These are phyloP conservation scores for Syngnathus rostellatus DNA, from an alignment of 2,797 vertebrate genomes.

Conservation along the genomic window DNA sequence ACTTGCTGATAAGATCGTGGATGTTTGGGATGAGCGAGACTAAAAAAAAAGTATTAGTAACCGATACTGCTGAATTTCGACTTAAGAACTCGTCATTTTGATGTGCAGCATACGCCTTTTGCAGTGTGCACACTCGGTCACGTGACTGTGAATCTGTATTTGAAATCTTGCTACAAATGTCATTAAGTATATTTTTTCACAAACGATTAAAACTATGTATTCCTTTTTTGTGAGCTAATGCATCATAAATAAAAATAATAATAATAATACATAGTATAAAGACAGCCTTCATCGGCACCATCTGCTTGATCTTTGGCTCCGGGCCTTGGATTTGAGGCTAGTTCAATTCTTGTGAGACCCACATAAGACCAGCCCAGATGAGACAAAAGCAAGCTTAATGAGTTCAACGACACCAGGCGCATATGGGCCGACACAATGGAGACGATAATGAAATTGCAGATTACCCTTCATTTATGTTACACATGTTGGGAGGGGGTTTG, in stretches of 20 bases:
- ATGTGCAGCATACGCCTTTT: background rate
- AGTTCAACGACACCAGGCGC: slow-evolving; percentile 46
- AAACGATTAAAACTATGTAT: background rate
- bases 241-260: background rate
- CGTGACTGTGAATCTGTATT: background rate
- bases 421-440: slow-evolving; percentile 59
- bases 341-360: slow-evolving; percentile 18
- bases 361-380: slow-evolving; percentile 14
- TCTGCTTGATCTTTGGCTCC: slow-evolving; percentile 61
- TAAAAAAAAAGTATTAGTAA: slow-evolving; percentile 3
- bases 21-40: background rate
- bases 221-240: background rate
- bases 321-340: slow-evolving; percentile 22
- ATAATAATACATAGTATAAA: background rate
- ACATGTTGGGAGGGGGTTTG: background rate
- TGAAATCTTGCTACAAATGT: background rate
- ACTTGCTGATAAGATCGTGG: slow-evolving; percentile 1
- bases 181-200: background rate
- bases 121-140: background rate
- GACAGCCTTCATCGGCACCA: slow-evolving; percentile 27
- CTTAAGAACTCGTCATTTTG: background rate
- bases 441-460: slow-evolving; percentile 61
- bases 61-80: background rate
- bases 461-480: slow-evolving; percentile 59
- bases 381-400: slow-evolving; percentile 56